These are phyloP conservation scores for Rhagoletis zephyria DNA, from an alignment of 1,140 invertebrate species.

Conservation along the genomic window DNA sequence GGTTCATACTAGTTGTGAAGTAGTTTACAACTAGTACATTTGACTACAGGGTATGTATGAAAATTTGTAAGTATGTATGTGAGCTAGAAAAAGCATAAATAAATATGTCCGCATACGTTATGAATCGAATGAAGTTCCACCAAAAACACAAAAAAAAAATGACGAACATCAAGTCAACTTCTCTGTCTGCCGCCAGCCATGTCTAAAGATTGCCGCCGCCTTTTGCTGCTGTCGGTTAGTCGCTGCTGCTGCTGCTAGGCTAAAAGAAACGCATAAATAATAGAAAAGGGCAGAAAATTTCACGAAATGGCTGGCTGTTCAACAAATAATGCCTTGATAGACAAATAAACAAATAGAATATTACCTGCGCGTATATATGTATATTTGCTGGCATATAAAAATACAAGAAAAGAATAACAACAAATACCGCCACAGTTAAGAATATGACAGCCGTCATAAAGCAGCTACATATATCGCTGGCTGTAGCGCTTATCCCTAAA, in stretches of 20 bases:
- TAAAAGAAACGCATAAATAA: neutral
- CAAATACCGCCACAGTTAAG: neutral
- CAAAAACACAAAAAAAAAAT: slow-evolving; percentile 8
- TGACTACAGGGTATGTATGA: no score
- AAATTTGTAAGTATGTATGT: neutral
- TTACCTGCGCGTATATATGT: neutral
- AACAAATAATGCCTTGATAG: neutral
- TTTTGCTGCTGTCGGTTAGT: neutral
- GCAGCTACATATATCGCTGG: neutral
- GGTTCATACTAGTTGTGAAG: no score
- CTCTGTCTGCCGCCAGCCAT: neutral
- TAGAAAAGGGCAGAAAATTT: neutral
- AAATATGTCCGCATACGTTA: neutral
- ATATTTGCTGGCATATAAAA: neutral
- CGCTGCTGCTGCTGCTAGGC: neutral
- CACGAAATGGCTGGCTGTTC: slow-evolving; percentile 33
- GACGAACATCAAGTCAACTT: slow-evolving; percentile 15
- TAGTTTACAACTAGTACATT: no score
- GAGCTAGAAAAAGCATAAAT: neutral
- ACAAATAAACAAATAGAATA: slow-evolving; percentile 25
- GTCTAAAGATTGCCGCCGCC: neutral
- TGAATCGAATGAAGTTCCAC: neutral
- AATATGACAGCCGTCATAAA: neutral
- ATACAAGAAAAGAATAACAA: neutral
- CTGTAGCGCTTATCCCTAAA: neutral